phyloP scores from a whole-genome alignment of 2,113 vertebrate species.

The Lasiurus cinereus region DNA sequence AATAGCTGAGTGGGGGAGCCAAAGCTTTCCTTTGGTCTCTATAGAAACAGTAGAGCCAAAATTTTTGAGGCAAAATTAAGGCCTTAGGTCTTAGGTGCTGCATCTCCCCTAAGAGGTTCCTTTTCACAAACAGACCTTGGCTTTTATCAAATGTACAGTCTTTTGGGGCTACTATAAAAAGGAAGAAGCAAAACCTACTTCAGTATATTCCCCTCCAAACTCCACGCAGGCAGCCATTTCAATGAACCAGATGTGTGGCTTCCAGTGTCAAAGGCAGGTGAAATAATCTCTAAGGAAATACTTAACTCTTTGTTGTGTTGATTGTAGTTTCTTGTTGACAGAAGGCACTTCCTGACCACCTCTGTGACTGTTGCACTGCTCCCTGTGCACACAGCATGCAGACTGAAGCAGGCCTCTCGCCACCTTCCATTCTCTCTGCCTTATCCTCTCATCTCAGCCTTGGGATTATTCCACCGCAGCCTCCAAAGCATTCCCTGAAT shows the following conservation, averaged over 20 bases:
- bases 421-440: not conserved
- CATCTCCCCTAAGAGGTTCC: constrained; percentile 84
- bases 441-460: not conserved
- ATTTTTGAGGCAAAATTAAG: constrained; percentile 97
- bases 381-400: not conserved
- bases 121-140: constrained; percentile 84
- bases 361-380: not conserved
- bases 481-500: constrained; percentile 10
- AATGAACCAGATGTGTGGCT: constrained; percentile 64
- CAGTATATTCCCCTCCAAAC: constrained; percentile 79
- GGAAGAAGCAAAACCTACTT: constrained; percentile 78
- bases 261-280: constrained; percentile 53
- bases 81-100: constrained; percentile 92
- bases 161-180: constrained; percentile 58
- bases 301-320: constrained; percentile 38
- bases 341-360: constrained; percentile 47
- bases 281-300: constrained; percentile 25
- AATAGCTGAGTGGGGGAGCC: constrained; percentile 97
- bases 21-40: constrained; percentile 95
- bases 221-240: constrained; percentile 62
- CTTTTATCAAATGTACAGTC: constrained; percentile 69
- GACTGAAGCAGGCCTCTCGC: not conserved
- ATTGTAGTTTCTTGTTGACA: constrained; percentile 23
- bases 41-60: constrained; percentile 97
- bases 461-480: constrained; percentile 59